phyloP scores from a whole-genome alignment of 2,113 vertebrate genomes.

The Syngnathus typhle region DNA sequence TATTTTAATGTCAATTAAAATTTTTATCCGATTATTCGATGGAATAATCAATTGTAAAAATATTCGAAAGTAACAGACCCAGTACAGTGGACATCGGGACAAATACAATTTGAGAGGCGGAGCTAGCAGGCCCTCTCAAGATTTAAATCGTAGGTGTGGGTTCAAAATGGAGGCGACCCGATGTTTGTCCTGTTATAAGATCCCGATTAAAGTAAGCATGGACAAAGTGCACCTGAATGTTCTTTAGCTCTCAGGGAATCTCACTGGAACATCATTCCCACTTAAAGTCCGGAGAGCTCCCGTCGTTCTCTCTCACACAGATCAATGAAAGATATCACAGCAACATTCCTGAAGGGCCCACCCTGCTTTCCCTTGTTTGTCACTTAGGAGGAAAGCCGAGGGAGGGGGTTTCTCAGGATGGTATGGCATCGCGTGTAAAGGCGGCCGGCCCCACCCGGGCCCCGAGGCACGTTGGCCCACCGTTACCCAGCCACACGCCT shows the following conservation, averaged over 20 bases:
- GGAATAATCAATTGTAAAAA: no score
- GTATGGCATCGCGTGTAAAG: conserved; percentile 70
- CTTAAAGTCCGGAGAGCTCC: conserved; percentile 27
- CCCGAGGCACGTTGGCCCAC: conserved; percentile 55
- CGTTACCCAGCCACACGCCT: conserved; percentile 60
- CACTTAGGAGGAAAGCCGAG: conserved; percentile 1
- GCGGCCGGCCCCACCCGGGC: conserved; percentile 54
- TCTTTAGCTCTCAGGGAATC: conserved; percentile 7
- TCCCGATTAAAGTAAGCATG: neutral
- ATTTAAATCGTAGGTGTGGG: no score
- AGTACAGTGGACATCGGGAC: no score
- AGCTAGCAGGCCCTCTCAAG: no score
- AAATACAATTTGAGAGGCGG: no score
- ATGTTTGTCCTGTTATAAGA: neutral
- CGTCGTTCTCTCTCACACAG: conserved; percentile 55
- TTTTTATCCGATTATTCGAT: no score
- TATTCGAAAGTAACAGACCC: no score
- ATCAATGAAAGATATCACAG: conserved; percentile 53
- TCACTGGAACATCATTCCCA: conserved; percentile 3
- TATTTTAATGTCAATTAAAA: no score
- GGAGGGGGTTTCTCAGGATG: conserved; percentile 35
- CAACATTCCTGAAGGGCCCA: conserved; percentile 41
- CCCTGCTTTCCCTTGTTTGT: conserved; percentile 38
- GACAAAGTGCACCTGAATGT: neutral
- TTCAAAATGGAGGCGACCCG: no score